These are phyloP conservation scores for Telmatochromis bifrenatus DNA, from an alignment of 2,113 vertebrate species.

Conservation along the genomic window DNA sequence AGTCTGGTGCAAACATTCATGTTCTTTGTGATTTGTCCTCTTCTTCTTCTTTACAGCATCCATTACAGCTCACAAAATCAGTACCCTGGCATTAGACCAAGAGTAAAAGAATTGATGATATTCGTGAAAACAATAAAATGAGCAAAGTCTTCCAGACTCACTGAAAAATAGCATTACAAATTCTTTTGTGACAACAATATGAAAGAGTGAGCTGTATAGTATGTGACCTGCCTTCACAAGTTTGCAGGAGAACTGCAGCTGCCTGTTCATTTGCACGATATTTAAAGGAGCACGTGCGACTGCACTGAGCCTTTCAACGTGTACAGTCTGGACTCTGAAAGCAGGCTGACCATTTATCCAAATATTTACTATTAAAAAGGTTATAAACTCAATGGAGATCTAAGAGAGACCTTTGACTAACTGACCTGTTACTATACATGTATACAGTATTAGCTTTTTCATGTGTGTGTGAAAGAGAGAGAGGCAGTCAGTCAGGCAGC, in stretches of 20 bases:
- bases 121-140: background rate
- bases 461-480: background rate
- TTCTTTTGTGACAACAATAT: background rate
- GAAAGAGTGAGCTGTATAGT: background rate
- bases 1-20: background rate
- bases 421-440: conserved; percentile 13
- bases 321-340: conserved; percentile 27
- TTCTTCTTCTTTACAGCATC: background rate
- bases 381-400: conserved; percentile 41
- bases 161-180: background rate
- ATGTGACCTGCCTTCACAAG: background rate
- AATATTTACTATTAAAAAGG: conserved; percentile 60
- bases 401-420: conserved; percentile 26
- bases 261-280: conserved; percentile 22
- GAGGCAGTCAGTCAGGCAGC: background rate
- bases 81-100: background rate
- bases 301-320: conserved; percentile 48
- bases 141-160: background rate
- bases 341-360: conserved; percentile 41
- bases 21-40: background rate
- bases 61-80: background rate
- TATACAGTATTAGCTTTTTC: conserved; percentile 31
- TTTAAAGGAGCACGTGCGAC: conserved; percentile 3
- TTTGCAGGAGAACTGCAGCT: conserved; percentile 12
- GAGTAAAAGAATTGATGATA: background rate